These are phyloP conservation scores for Drosophila fulvimacula DNA, from an alignment of 2,888 invertebrate genomes.

Conservation along the genomic window DNA sequence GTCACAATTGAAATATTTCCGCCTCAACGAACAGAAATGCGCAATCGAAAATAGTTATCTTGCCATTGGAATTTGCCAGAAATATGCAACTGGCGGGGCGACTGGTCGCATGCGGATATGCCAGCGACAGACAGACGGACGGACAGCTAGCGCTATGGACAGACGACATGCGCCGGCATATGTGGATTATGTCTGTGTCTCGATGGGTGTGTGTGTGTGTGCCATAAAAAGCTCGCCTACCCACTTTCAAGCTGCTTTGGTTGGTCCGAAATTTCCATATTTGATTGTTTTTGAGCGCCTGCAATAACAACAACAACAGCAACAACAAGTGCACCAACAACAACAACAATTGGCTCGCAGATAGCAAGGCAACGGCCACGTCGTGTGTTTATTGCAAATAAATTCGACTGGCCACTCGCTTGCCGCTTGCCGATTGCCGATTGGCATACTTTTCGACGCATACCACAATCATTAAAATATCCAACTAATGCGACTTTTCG, in stretches of 20 bases:
- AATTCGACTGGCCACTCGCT: slow-evolving; percentile 45
- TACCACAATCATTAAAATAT: neutral
- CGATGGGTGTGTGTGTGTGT: slow-evolving; percentile 15
- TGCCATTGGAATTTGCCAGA: slow-evolving; percentile 64
- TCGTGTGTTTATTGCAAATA: slow-evolving; percentile 72
- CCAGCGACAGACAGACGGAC: slow-evolving; percentile 35
- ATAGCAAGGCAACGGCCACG: slow-evolving; percentile 29
- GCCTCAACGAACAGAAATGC: slow-evolving; percentile 78
- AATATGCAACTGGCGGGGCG: slow-evolving; percentile 58
- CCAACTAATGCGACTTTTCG: slow-evolving; percentile 4
- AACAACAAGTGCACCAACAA: slow-evolving; percentile 29
- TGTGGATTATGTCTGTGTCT: slow-evolving; percentile 53
- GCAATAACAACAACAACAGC: slow-evolving; percentile 35
- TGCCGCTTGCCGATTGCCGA: slow-evolving; percentile 28
- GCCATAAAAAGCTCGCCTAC: slow-evolving; percentile 18
- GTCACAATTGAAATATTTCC: slow-evolving; percentile 80
- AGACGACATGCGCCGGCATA: slow-evolving; percentile 46
- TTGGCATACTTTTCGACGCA: slow-evolving; percentile 34
- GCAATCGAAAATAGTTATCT: slow-evolving; percentile 80
- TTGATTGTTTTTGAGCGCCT: slow-evolving; percentile 72
- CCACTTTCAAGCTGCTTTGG: slow-evolving; percentile 30
- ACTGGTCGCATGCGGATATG: slow-evolving; percentile 42
- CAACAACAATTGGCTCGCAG: slow-evolving; percentile 16
- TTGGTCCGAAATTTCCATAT: slow-evolving; percentile 70
- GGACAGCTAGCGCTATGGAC: slow-evolving; percentile 17